Percentiles rank a stretch among this genome's conserved stretches.
Evolutionary conservation across 2,888 invertebrate genomes (phyloP).

Genomic region (Aporophyla lueneburgensis): DNA sequence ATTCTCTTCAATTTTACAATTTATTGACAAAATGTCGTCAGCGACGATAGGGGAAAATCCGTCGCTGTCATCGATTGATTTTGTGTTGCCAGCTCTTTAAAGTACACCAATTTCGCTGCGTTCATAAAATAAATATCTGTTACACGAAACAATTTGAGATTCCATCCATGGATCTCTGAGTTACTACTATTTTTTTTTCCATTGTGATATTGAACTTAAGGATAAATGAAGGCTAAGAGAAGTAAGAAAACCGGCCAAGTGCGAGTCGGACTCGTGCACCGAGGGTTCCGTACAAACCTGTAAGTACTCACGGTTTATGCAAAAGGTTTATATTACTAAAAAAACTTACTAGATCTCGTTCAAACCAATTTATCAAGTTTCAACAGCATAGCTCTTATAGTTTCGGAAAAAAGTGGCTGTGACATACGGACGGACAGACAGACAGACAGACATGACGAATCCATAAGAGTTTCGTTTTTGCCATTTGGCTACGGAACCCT

Average conservation of each 20-base stretch:
- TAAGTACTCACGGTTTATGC: too few species aligned
- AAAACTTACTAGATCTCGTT: too few species aligned
- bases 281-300: too few species aligned
- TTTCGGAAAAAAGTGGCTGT: too few species aligned
- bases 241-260: too few species aligned
- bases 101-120: conserved; percentile 45
- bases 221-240: too few species aligned
- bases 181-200: background rate
- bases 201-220: background rate
- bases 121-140: conserved; percentile 52
- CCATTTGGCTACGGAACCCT: background rate
- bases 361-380: too few species aligned
- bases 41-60: conserved; percentile 80
- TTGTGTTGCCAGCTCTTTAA: conserved; percentile 76
- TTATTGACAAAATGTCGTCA: conserved; percentile 90
- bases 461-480: background rate
- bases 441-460: background rate
- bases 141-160: background rate
- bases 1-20: conserved; percentile 77
- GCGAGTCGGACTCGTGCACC: too few species aligned
- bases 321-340: too few species aligned
- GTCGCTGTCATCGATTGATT: conserved; percentile 90
- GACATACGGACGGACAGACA: too few species aligned
- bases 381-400: too few species aligned
- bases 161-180: background rate